Base-by-base conservation (phyloP, 1,140 invertebrate genomes). In the Platorchestia sp. region DNA sequence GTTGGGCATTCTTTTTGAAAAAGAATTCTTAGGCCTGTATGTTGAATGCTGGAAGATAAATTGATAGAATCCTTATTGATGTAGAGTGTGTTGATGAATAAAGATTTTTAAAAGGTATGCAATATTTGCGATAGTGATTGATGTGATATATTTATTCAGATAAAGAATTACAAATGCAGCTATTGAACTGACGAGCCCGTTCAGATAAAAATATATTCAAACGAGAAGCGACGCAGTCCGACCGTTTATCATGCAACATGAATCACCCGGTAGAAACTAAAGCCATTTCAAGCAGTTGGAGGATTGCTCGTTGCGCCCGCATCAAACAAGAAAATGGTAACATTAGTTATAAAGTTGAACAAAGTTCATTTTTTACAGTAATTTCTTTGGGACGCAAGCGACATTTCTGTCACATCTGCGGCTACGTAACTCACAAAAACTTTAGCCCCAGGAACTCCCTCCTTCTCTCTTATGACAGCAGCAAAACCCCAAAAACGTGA, bases 381-480 rank as follows among this genome's bases (percentile, higher is more conserved):
- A 93, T 93, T 93, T 93, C 36, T 93, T 47, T 45, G 45, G 91
- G 10, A 27, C 43, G 45, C 91, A 93, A 93, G 43, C 45, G 91
- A 47, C 91, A 93, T 93, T 93, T 93, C 91, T 93, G 91, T 93
- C 91, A 93, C 91, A 93, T 93, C 91, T 93, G 91, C 45, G 91
- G 45, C 91, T 16, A 44, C 91, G 91, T 93, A 93, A 93, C 91
- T 93, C 91, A 93, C 43, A 47, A 93, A 93, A 93, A 93, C 43
- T 93, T 93, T 93, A 93, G 91, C 91, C 45, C 47, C 43, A 93
- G 45, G 44, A 93, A 47, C 91, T 93, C 91, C 41, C 87, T 89
- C 87, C 43, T 75, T 75, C 59, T 93, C 91, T 93, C 91, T 45
- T 93, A 93, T 93, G 91, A 93, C 91, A 44, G 41, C 43, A 93